phyloP scores from a whole-genome alignment of 2,888 invertebrate species.

The Hermodice carunculata region DNA sequence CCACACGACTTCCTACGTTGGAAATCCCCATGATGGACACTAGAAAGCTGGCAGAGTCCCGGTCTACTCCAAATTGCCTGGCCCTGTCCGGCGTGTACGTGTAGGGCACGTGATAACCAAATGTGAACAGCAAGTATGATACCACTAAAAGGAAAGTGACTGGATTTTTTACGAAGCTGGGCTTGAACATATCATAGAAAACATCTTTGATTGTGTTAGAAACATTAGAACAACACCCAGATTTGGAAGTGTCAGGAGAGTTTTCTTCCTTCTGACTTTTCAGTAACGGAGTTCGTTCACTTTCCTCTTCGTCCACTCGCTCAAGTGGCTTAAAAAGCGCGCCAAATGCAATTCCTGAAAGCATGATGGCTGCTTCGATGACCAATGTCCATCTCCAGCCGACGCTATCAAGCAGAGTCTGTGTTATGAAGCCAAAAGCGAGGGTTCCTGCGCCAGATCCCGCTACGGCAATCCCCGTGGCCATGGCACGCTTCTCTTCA shows the following conservation, averaged over 20 bases:
- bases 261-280: too few relatives aligned
- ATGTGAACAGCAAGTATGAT: constrained; percentile 24
- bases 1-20: constrained; percentile 19
- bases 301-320: too few relatives aligned
- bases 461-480: constrained; percentile 37
- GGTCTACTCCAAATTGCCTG: constrained; percentile 10
- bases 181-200: too few relatives aligned
- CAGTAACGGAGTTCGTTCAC: too few relatives aligned
- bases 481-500: constrained; percentile 35
- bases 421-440: constrained; percentile 24
- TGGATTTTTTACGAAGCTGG: too few relatives aligned
- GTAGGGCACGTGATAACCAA: constrained; percentile 40
- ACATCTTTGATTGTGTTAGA: too few relatives aligned
- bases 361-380: too few relatives aligned
- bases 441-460: constrained; percentile 34
- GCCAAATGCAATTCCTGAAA: too few relatives aligned
- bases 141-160: constrained; percentile 21
- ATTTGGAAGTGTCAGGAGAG: too few relatives aligned
- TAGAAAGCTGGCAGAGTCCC: constrained; percentile 12
- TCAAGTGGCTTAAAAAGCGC: too few relatives aligned
- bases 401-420: constrained; percentile 16
- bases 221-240: too few relatives aligned
- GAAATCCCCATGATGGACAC: constrained; percentile 33
- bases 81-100: constrained; percentile 34
- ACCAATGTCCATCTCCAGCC: constrained; percentile 29